Evolutionary conservation across 2,888 invertebrate species (phyloP).

Genomic region (Protodeltote pygarga): DNA sequence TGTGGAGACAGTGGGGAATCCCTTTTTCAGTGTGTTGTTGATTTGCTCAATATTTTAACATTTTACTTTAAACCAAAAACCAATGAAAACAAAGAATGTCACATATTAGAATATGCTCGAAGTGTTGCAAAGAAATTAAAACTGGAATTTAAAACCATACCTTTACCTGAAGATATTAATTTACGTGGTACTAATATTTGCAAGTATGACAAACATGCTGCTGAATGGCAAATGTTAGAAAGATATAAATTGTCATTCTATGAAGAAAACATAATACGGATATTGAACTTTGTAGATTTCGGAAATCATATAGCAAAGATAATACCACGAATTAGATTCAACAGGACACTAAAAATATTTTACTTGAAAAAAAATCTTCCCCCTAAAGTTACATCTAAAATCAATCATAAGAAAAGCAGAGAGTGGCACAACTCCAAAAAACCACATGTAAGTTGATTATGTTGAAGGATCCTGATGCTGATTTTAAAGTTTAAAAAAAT

Average conservation of each 20-base stretch:
- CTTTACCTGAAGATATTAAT: slow-evolving; percentile 92
- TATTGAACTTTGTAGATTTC: slow-evolving; percentile 92
- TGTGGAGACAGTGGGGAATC: slow-evolving; percentile 93
- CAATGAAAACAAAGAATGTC: slow-evolving; percentile 53
- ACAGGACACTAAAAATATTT: slow-evolving; percentile 83
- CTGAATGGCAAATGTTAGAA: slow-evolving; percentile 90
- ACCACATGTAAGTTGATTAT: slow-evolving; percentile 65
- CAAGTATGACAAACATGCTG: slow-evolving; percentile 88
- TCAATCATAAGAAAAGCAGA: slow-evolving; percentile 74
- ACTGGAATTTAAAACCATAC: slow-evolving; percentile 88
- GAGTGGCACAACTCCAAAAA: slow-evolving; percentile 82
- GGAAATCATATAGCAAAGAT: slow-evolving; percentile 90
- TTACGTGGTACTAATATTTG: slow-evolving; percentile 91
- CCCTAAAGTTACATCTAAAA: slow-evolving; percentile 72
- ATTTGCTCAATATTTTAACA: slow-evolving; percentile 93
- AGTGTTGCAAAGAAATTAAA: slow-evolving; percentile 81
- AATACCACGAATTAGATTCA: slow-evolving; percentile 89
- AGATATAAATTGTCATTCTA: slow-evolving; percentile 84
- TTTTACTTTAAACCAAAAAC: slow-evolving; percentile 85
- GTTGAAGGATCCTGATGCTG: not conserved
- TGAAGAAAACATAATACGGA: slow-evolving; percentile 92
- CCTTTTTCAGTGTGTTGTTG: slow-evolving; percentile 92
- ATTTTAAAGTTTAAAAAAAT: no score
- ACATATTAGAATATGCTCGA: slow-evolving; percentile 69
- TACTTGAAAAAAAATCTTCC: slow-evolving; percentile 71